A percentile compares a stretch with the other conserved stretches of the same genome.
These are phyloP conservation scores for Drosophila takahashii DNA, from an alignment of 1,140 invertebrate species.

Conservation along the genomic window DNA sequence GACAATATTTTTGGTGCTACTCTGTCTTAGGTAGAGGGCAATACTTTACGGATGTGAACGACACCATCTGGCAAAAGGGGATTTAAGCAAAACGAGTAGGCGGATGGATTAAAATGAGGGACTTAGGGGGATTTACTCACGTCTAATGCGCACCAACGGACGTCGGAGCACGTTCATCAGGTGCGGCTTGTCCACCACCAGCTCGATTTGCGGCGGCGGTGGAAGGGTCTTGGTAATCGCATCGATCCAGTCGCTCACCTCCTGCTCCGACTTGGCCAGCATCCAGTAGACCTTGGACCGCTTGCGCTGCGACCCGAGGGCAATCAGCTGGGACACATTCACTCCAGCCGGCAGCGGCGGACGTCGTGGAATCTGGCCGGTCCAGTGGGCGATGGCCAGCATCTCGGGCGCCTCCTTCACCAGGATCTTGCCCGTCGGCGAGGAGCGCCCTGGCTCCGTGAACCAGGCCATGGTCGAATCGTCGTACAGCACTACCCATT, in stretches of 20 bases:
- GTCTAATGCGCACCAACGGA: slow-evolving; percentile 87
- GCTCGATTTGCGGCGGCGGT: slow-evolving; percentile 87
- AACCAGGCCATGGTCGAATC: slow-evolving; percentile 92
- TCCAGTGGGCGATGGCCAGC: slow-evolving; percentile 91
- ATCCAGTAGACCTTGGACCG: slow-evolving; percentile 87
- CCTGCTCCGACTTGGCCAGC: slow-evolving; percentile 88
- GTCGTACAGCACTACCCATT: slow-evolving; percentile 92
- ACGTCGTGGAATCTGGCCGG: slow-evolving; percentile 88
- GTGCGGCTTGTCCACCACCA: slow-evolving; percentile 87
- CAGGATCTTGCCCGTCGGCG: slow-evolving; percentile 85
- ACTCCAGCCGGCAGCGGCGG: slow-evolving; percentile 89
- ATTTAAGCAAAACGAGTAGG: background rate
- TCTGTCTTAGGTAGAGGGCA: background rate
- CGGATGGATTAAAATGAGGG: background rate
- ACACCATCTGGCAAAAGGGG: background rate
- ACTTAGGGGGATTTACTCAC: slow-evolving; percentile 84
- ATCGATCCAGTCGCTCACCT: slow-evolving; percentile 90
- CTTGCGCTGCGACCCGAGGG: slow-evolving; percentile 88
- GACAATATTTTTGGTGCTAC: too few relatives aligned
- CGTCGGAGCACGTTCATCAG: slow-evolving; percentile 87
- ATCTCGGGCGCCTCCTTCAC: slow-evolving; percentile 91
- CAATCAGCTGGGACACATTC: slow-evolving; percentile 89
- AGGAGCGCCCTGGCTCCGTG: slow-evolving; percentile 85
- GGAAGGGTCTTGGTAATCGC: slow-evolving; percentile 90
- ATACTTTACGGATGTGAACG: background rate